Conservation (phyloP, 2,797 vertebrate genomes). For the Morelia viridis region DNA sequence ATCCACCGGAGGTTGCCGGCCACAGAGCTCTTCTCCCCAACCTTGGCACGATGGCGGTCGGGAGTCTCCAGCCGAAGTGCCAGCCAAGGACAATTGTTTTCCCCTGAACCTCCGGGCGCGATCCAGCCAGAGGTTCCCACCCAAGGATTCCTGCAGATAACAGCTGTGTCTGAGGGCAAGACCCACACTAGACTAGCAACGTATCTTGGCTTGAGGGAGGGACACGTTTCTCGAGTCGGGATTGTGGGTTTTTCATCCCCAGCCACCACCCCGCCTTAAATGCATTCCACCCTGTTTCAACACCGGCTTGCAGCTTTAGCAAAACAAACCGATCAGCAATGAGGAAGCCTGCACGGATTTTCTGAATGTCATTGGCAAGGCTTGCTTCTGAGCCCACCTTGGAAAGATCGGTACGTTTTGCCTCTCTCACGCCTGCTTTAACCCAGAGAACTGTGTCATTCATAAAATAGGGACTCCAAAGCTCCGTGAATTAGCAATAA, state of each 20-base stretch:
- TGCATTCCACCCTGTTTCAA: background rate
- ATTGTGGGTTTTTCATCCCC: background rate
- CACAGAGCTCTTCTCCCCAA: slow-evolving; percentile 33
- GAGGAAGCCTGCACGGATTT: background rate
- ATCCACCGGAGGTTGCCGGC: slow-evolving; percentile 49
- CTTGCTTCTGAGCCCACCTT: background rate
- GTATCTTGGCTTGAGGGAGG: background rate
- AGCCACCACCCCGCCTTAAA: background rate
- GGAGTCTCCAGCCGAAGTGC: background rate
- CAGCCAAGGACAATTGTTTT: background rate
- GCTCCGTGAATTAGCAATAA: background rate
- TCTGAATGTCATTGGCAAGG: background rate
- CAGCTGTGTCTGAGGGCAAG: background rate
- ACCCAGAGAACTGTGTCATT: too few species aligned
- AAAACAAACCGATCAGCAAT: background rate
- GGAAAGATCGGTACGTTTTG: background rate
- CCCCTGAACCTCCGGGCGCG: too few species aligned
- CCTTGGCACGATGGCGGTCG: background rate
- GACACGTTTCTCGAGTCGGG: background rate
- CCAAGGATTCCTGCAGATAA: background rate
- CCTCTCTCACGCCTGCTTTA: too few species aligned
- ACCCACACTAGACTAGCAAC: background rate
- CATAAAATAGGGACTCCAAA: too few species aligned
- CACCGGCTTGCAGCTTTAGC: background rate
- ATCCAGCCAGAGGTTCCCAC: background rate